Evolutionary conservation across 2,113 vertebrate species (phyloP), one percentile per base, ranked within the genome.

Genomic region (Notiomystis cincta): DNA sequence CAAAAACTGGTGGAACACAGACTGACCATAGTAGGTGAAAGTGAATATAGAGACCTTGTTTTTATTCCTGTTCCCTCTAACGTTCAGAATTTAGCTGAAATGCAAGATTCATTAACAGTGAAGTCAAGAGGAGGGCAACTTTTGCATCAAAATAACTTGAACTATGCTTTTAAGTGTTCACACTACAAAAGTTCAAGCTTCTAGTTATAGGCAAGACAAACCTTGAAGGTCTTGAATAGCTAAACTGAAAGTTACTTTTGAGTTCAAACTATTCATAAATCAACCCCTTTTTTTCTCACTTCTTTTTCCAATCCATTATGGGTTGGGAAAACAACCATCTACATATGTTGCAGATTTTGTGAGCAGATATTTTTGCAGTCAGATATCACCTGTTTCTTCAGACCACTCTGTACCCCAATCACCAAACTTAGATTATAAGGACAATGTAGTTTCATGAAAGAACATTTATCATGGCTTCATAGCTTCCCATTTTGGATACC

Each of bases 141-240:
- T 84, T 87, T 82, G 82, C 44, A 66, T 76, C 45, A 82, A 84
- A 94, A 95, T 88, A 90, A 73, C 50, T 60, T 85, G 54, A 91
- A 73, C 61, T 79, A 25, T 35, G 58, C 19, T 89, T 95, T 72
- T 58, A 77, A 78, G 16, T 73, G 37, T 70, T 93, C 64, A 35
- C 42, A 75, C 57, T 85, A 30, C 50, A 50, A 77, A 89, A 93
- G n/a, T 65, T 91, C 42, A 79, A 82, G 54, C 8, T 67, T 84
- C 82, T 75, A 57, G 61, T 77, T 92, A 78, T 50, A 76, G 51
- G 33, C 44, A 71, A 95, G 57, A 65, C 24, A 88, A 82, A 72
- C 14, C n/a, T 38, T 85, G 62, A 79, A 85, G n/a, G 25, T 69
- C 58, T 61, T 72, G 37, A 89, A 47, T 24, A 78, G 31, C 30